Percentiles rank a stretch among this genome's conserved stretches.
Evolutionary conservation across 1,140 invertebrate species (phyloP).

Genomic region (Wiebesia pumilae): DNA sequence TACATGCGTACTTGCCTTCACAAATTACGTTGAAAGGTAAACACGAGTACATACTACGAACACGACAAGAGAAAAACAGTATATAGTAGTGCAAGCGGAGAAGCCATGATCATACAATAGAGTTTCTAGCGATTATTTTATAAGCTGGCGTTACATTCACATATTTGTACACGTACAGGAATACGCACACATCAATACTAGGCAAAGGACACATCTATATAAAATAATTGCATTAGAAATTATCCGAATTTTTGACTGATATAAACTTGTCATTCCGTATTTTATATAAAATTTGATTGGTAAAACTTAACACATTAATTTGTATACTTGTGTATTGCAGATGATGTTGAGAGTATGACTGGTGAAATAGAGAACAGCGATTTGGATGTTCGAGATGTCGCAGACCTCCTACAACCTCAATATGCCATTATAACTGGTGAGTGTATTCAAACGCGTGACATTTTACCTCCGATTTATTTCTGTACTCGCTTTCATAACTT

Average conservation of each 20-base stretch:
- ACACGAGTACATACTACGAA: too few relatives aligned
- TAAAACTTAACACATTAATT: conserved; percentile 29
- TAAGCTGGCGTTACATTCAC: too few relatives aligned
- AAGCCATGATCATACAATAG: too few relatives aligned
- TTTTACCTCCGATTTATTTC: neutral
- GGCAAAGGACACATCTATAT: too few relatives aligned
- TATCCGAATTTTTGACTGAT: neutral
- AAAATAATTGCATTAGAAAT: too few relatives aligned
- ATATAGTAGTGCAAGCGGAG: too few relatives aligned
- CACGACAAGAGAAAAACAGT: too few relatives aligned
- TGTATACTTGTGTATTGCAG: conserved; percentile 58
- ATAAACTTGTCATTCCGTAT: neutral
- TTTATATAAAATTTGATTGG: neutral
- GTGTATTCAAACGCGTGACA: conserved; percentile 1
- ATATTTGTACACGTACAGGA: too few relatives aligned
- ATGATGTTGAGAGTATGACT: conserved; percentile 75
- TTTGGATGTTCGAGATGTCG: conserved; percentile 86
- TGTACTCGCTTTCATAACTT: neutral
- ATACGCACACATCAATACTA: too few relatives aligned
- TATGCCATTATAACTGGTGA: conserved; percentile 91
- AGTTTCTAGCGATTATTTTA: too few relatives aligned
- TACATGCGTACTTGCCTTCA: too few relatives aligned
- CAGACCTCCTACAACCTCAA: conserved; percentile 88
- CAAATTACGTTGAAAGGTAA: too few relatives aligned
- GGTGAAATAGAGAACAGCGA: conserved; percentile 74